Base-by-base conservation (phyloP, 2,888 invertebrate genomes). In the Amblyjoppa proteus region DNA sequence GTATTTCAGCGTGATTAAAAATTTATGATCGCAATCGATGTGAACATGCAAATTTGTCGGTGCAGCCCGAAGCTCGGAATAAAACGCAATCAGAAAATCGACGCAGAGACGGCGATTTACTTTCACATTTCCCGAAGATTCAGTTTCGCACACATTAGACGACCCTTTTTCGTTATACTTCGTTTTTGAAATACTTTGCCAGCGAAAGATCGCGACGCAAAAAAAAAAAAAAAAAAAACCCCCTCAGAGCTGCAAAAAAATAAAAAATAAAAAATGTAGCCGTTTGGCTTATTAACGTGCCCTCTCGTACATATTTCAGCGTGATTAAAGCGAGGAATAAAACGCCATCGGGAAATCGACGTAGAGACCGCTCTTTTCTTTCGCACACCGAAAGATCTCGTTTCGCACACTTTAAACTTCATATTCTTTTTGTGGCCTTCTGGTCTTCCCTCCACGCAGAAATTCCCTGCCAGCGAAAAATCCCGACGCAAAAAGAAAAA, bases 371-470 rank as follows among this genome's bases (percentile, higher is more conserved):
- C 20, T 20, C 20, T 45, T 69, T 70, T n/a, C 25, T 74, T 41
- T 20, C 38, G 31, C n/a, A 31, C 41, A 3, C 56, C 13, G 34
- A 5, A 41, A 34, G n/a, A 13, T 64, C 74, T 68, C 31, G 25
- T 16, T 11, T 64, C 31, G 64, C 69, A 45, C 68, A 56, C 25
- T 79, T 51, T 66, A 78, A 53, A 38, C 20, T 20, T 20, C 20
- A 16, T 38, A 49, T 75, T 78, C 49, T 81, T 84, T 87, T 76
- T 38, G 28, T 61, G 70, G 51, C 38, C 66, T 9, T 51, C 53
- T 53, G 45, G 31, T 45, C 31, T 41, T 41, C 53, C 53, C 20
- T 34, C 7, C 1, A 3, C 4, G 7, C 9, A 20, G 16, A 53
- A 31, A 53, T 11, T 13, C 38, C 56, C 38, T 56, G 25, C 34